These are phyloP conservation scores for Aricia agestis DNA, from an alignment of 1,140 invertebrate genomes.

Conservation along the genomic window DNA sequence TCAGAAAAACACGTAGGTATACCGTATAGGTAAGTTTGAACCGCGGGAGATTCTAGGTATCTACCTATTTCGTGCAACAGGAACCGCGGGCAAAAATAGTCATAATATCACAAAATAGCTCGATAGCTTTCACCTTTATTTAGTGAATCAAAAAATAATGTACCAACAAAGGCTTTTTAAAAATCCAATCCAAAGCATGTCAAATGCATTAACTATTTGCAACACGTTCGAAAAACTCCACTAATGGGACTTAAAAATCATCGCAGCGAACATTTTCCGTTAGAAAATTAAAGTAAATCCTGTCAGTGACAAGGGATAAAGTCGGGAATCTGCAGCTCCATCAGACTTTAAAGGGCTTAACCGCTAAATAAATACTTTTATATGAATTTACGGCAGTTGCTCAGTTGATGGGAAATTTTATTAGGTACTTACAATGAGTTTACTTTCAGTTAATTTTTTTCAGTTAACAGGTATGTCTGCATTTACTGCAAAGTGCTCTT, in stretches of 20 bases:
- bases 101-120: no score
- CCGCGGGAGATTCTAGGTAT: no score
- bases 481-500: no score
- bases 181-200: not conserved
- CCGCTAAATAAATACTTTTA: slow-evolving; percentile 32
- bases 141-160: no score
- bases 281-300: slow-evolving; percentile 38
- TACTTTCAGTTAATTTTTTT: not conserved
- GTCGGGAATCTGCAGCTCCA: slow-evolving; percentile 33
- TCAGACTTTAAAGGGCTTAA: slow-evolving; percentile 37
- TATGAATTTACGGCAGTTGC: not conserved
- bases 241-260: slow-evolving; percentile 23
- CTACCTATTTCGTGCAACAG: no score
- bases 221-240: not conserved
- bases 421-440: not conserved
- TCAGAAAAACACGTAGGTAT: no score
- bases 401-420: not conserved
- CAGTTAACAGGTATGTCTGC: not conserved
- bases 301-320: slow-evolving; percentile 35
- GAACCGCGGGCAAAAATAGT: no score
- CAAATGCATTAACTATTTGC: not conserved
- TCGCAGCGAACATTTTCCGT: slow-evolving; percentile 21
- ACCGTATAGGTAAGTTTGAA: no score
- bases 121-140: no score
- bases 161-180: not conserved